Evolutionary conservation across 92 coral and sea anemone species (phyloP).

Genomic region (Palythoa grandiflora): DNA sequence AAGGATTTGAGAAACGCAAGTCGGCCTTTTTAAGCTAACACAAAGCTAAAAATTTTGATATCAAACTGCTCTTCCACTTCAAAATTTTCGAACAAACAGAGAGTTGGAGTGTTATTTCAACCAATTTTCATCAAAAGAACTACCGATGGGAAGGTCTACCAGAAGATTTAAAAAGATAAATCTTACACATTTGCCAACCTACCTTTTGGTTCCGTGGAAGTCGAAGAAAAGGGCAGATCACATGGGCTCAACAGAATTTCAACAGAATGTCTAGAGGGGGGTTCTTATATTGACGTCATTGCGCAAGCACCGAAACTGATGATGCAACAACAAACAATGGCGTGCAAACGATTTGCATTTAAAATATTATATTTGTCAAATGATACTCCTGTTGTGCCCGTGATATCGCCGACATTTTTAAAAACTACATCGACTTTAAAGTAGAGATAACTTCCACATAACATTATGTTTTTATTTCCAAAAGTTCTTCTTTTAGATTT

Average conservation of each 20-base stretch:
- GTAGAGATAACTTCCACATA: too few relatives aligned
- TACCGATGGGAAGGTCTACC: conserved; percentile 1
- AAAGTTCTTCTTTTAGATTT: too few relatives aligned
- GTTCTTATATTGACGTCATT: conserved; percentile 50
- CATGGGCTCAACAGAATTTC: conserved; percentile 71
- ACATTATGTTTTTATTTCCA: too few relatives aligned
- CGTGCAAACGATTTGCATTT: too few relatives aligned
- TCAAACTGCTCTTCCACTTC: not conserved
- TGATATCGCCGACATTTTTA: too few relatives aligned
- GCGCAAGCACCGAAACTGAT: not conserved
- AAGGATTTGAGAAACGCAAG: conserved; percentile 2
- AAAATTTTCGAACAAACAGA: not conserved
- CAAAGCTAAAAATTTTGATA: not conserved
- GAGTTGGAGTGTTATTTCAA: not conserved
- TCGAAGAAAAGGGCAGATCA: conserved; percentile 67
- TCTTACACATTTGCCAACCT: not conserved
- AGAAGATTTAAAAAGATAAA: conserved; percentile 12
- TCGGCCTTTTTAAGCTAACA: not conserved
- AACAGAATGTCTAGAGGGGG: conserved; percentile 55
- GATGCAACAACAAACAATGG: conserved; percentile 1
- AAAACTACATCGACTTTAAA: too few relatives aligned
- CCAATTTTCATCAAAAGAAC: not conserved
- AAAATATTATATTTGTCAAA: too few relatives aligned
- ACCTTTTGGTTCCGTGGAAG: conserved; percentile 55
- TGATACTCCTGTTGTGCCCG: too few relatives aligned